Evolutionary conservation across 2,113 vertebrate species (phyloP).

Genomic region (Prolemur simus): DNA sequence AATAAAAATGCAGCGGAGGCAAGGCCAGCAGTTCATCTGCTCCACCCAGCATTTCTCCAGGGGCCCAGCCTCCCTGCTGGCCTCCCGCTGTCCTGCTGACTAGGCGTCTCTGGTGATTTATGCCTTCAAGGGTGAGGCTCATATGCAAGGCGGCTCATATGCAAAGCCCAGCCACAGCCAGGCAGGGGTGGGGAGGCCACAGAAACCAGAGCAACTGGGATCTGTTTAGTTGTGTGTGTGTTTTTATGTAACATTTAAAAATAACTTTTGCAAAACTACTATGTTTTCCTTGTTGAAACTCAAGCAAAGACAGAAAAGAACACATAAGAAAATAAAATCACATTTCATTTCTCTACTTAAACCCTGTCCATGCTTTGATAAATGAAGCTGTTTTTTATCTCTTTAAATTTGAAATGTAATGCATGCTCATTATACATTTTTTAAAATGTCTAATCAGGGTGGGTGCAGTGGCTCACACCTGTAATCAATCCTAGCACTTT

Average conservation of each 20-base stretch:
- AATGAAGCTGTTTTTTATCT: not conserved
- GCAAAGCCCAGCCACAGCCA: not conserved
- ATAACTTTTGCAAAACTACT: constrained; percentile 9
- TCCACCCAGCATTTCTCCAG: not conserved
- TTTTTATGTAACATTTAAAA: constrained; percentile 24
- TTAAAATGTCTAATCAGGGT: not conserved
- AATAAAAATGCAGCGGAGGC: not conserved
- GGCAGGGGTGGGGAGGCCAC: not conserved
- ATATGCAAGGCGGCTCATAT: not conserved
- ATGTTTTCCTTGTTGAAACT: not conserved
- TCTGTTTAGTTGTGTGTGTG: not conserved
- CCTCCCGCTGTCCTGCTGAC: not conserved
- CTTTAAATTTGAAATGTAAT: not conserved
- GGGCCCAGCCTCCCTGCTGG: not conserved
- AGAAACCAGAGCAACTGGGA: not conserved
- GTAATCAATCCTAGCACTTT: no score
- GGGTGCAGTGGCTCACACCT: no score
- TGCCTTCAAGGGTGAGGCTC: not conserved
- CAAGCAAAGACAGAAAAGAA: not conserved
- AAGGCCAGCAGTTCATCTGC: not conserved
- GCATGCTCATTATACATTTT: not conserved
- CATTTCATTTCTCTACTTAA: not conserved
- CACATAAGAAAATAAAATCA: not conserved
- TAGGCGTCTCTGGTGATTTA: not conserved
- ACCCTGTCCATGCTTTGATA: not conserved